Base-by-base conservation (phyloP, 2,888 invertebrate species). In the Amiota mariae region DNA sequence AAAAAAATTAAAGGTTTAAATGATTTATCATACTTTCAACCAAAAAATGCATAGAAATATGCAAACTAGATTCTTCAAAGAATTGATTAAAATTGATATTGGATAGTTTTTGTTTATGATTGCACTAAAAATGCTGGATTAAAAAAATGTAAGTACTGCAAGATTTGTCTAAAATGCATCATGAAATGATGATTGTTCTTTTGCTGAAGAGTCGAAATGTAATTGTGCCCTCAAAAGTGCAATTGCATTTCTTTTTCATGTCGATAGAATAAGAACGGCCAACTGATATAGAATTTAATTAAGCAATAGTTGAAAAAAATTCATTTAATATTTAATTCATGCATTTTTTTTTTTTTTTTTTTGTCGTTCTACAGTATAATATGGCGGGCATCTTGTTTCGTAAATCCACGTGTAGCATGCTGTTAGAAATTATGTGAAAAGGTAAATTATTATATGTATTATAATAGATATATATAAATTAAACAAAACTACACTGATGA, bases 221-320 rank as follows among this genome's bases (percentile, higher is more conserved):
- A 36, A 57, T 68, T 48, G 75, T 47, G 70, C 46, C 67, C 57
- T 77, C 78, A 71, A 79, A 75, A 74, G 71, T 64, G 56, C 59
- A 57, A 72, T 73, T 74, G 74, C 76, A 77, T 78, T 81, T 76
- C 73, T 51, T 74, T 78, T 79, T 81, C 66, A 74, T 87, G 87
- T 77, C 76, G 87, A 87, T 82, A 82, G 81, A 24, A 86, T 83
- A 87, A 87, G 87, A 87, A 87, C 87, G 87, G 88, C 87, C 87
- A 87, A 84, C 87, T 87, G 87, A 87, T 66, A 15, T 36, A 36
- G 47, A 24, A 48, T 20, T 48, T n/a, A 20, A 51, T 54, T 54
- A 12, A 36, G 12, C 18, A 36, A 36, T 79, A 11, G 36, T 49
- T 18, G 12, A 12, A 48, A 15, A 36, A 13, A 20, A 18, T 8